Evolutionary conservation across 2,113 vertebrate species (phyloP).

Genomic region (Pachypanchax playfairii): DNA sequence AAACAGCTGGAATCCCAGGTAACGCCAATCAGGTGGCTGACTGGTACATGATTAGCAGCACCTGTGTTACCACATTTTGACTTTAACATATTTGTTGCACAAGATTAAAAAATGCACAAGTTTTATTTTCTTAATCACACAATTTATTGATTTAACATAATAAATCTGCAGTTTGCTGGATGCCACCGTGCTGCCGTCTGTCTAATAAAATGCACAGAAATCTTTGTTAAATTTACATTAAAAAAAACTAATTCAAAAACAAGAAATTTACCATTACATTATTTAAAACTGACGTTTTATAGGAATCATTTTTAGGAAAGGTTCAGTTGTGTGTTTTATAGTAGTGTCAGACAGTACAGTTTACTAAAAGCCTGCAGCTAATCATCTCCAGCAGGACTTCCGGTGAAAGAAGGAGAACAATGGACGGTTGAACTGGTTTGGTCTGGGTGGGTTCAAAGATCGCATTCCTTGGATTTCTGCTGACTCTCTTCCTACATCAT

Average conservation of each 20-base stretch:
- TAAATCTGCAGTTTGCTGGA: slow-evolving; percentile 41
- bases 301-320: too few species aligned
- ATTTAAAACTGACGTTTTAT: slow-evolving; percentile 1
- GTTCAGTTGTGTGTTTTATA: not conserved
- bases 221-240: too few species aligned
- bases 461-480: slow-evolving; percentile 51
- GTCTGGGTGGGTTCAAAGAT: slow-evolving; percentile 25
- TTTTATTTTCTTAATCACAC: slow-evolving; percentile 12
- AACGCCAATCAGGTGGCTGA: too few species aligned
- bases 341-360: not conserved
- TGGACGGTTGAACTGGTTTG: slow-evolving; percentile 44
- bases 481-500: slow-evolving; percentile 84
- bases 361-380: slow-evolving; percentile 1
- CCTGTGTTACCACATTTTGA: too few species aligned
- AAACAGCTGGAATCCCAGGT: too few species aligned
- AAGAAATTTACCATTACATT: not conserved
- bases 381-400: not conserved
- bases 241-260: not conserved
- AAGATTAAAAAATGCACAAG: not conserved
- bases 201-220: too few species aligned
- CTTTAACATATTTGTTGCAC: too few species aligned
- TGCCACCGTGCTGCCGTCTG: too few species aligned
- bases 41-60: too few species aligned
- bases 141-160: slow-evolving; percentile 38
- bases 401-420: slow-evolving; percentile 33